Conservation (phyloP, 2,797 vertebrate genomes). For the Apodemus agrarius region DNA sequence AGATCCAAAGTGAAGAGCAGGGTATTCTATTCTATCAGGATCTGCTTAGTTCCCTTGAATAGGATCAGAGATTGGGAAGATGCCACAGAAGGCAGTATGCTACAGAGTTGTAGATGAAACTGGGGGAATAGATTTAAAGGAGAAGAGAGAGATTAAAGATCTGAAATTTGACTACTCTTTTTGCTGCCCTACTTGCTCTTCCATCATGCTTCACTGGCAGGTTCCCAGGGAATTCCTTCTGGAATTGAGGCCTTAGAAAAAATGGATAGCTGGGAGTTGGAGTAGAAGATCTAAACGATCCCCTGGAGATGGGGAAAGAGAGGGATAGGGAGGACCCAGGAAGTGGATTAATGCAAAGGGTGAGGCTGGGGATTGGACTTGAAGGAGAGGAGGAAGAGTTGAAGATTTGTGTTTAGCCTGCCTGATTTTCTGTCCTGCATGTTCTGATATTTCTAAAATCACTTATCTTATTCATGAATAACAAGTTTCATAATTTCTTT, state of each 20-base stretch:
- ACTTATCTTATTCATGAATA: background rate
- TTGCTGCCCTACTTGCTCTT: background rate
- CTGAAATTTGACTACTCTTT: background rate
- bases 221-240: background rate
- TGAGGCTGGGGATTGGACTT: background rate
- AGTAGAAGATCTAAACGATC: background rate
- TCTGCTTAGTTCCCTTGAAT: background rate
- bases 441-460: background rate
- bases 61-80: background rate
- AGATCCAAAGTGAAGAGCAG: too few species aligned
- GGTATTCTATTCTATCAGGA: too few species aligned
- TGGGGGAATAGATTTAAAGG: background rate
- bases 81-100: background rate
- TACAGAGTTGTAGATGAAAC: background rate
- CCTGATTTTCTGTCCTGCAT: background rate
- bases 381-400: background rate
- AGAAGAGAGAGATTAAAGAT: background rate
- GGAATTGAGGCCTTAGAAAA: background rate
- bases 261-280: background rate
- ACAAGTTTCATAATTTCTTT: background rate
- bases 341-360: too few species aligned
- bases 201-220: background rate
- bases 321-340: too few species aligned
- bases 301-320: background rate
- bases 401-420: background rate